Evolutionary conservation across 2,113 vertebrate species (phyloP).

Genomic region (Oxyura jamaicensis): DNA sequence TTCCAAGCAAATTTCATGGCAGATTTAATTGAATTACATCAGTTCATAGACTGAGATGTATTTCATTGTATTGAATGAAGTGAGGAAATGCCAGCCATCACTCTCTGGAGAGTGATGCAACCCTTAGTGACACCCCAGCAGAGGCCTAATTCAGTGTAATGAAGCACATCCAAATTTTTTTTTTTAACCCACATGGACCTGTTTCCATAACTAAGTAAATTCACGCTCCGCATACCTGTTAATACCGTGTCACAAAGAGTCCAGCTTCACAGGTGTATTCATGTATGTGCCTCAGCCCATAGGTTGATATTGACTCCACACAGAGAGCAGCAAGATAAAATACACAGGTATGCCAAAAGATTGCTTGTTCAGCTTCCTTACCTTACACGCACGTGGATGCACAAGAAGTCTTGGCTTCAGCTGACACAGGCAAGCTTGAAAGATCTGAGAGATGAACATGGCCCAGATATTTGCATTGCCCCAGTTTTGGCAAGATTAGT

Average conservation of each 20-base stretch:
- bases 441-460: not conserved
- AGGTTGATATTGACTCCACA: rapidly evolving
- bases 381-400: rapidly evolving
- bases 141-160: not conserved
- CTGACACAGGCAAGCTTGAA: not conserved
- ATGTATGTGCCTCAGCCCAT: not conserved
- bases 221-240: not conserved
- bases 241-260: rapidly evolving
- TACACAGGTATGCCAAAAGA: not conserved
- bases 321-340: not conserved
- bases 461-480: not conserved
- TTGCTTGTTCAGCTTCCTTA: not conserved
- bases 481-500: not conserved
- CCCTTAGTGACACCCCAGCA: not conserved
- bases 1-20: not conserved
- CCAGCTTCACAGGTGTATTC: not conserved
- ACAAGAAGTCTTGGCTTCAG: not conserved
- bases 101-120: not conserved
- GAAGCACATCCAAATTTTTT: not conserved
- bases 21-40: not conserved
- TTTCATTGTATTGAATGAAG: not conserved
- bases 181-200: not conserved
- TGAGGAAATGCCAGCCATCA: not conserved
- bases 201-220: not conserved
- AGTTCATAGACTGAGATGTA: not conserved